Evolutionary conservation across 2,888 invertebrate species (phyloP), one percentile per base, ranked within the genome.

Genomic region (Helleia helle): DNA sequence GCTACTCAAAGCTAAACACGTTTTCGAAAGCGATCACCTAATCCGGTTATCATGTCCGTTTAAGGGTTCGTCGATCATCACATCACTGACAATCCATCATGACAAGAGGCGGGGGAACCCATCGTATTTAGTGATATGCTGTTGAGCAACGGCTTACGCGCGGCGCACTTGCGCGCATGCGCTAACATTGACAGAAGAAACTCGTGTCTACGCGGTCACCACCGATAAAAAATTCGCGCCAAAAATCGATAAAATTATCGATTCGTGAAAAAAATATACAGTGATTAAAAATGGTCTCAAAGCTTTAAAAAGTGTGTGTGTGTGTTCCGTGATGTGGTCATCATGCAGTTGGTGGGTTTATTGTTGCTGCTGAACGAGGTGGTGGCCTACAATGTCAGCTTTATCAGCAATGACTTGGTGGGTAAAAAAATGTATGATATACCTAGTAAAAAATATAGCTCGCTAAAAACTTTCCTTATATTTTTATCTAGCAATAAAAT

Each of bases 141-240:
- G 70, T 80, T 80, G 77, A 65, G 81, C 76, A 79, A 79, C 65
- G 63, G 65, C 65, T 58, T 50, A 49, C 62, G 67, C 64, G 65
- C 65, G 65, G 67, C 60, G 65, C 57, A 58, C 57, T 52, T 61
- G 63, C 61, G 73, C 72, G 68, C 71, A 62, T 62, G 73, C 75
- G 70, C 67, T 46, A 49, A 60, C 79, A 77, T 74, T 77, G 30
- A 77, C 74, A 72, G 66, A 65, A 75, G 59, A 58, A 61, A 65
- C 59, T 53, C 59, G 68, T 62, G 69, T 54, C 55, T 49, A 44
- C 51, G 43, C 49, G 47, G 49, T 37, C 71, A 68, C 49, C 40
- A 55, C 56, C 59, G 56, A 54, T 54, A 52, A 53, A 47, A 51
- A 52, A 51, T 36, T 5, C 5, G 5, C 5, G 18, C 8, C 22